phyloP scores from a whole-genome alignment of 2,113 vertebrate species.

The Synodontis membranacea region DNA sequence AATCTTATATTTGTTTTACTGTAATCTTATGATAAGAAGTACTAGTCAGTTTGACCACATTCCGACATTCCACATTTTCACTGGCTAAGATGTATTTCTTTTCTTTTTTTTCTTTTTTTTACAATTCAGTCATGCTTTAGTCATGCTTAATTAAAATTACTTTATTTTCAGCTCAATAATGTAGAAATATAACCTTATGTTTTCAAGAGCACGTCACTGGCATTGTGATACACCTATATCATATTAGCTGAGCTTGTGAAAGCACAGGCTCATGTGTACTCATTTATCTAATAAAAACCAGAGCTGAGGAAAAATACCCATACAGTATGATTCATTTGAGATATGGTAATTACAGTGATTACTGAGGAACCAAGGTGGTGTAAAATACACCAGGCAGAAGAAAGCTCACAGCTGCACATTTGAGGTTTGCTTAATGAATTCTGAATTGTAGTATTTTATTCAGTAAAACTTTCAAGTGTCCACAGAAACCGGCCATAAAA shows the following conservation, averaged over 20 bases:
- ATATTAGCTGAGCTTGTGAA: not conserved
- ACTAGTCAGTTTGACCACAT: too few species aligned
- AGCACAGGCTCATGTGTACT: not conserved
- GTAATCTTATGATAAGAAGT: too few species aligned
- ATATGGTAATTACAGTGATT: not conserved
- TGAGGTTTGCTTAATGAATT: not conserved
- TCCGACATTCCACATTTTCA: too few species aligned
- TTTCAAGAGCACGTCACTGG: not conserved
- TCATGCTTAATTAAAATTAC: too few species aligned
- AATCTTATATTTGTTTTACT: too few species aligned
- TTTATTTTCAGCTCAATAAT: too few species aligned
- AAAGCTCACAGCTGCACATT: not conserved
- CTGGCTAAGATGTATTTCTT: too few species aligned
- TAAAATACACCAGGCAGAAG: not conserved
- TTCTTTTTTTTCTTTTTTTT: too few species aligned
- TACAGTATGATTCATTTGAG: not conserved
- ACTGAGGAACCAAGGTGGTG: not conserved
- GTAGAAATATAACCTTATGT: too few species aligned
- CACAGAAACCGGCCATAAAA: not conserved
- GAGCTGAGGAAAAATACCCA: not conserved
- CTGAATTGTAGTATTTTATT: not conserved
- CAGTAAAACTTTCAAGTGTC: not conserved
- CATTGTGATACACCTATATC: not conserved
- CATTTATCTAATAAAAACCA: not conserved
- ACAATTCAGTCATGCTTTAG: too few species aligned